These are phyloP conservation scores for Phortica variegata DNA, from an alignment of 1,140 invertebrate genomes.

Conservation along the genomic window DNA sequence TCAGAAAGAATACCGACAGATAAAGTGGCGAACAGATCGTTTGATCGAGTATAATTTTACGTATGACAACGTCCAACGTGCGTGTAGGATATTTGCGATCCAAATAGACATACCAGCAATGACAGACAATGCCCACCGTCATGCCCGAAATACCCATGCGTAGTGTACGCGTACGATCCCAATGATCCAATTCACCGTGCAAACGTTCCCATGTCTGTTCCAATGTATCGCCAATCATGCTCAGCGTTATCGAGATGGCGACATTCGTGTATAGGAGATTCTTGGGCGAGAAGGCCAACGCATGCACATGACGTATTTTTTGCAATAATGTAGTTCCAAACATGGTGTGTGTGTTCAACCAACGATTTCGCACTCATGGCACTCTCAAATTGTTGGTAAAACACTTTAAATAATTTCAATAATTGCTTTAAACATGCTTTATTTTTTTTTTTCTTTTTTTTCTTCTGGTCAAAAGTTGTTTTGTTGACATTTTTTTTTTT, in stretches of 20 bases:
- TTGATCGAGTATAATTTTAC: constrained; percentile 88
- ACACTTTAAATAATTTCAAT: too few species aligned
- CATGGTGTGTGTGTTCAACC: too few species aligned
- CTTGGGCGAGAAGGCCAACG: constrained; percentile 65
- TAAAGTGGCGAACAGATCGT: constrained; percentile 81
- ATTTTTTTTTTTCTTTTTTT: too few species aligned
- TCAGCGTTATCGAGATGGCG: constrained; percentile 72
- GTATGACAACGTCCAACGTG: constrained; percentile 67
- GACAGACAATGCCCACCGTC: constrained; percentile 76
- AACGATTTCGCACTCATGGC: too few species aligned
- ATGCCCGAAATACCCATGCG: constrained; percentile 77
- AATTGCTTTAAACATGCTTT: too few species aligned
- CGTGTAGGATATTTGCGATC: constrained; percentile 66
- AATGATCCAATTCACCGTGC: constrained; percentile 62
- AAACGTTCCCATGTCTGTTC: constrained; percentile 83
- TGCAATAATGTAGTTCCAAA: too few species aligned
- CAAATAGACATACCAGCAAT: constrained; percentile 78
- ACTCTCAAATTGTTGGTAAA: too few species aligned
- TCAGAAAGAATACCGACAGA: constrained; percentile 77
- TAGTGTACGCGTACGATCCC: constrained; percentile 68
- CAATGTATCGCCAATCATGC: constrained; percentile 74
- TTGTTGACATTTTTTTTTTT: too few species aligned
- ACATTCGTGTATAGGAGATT: constrained; percentile 82
- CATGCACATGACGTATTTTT: background rate
- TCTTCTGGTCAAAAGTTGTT: too few species aligned